phyloP scores from a whole-genome alignment of 2,113 vertebrate genomes.

The Perca fluviatilis region DNA sequence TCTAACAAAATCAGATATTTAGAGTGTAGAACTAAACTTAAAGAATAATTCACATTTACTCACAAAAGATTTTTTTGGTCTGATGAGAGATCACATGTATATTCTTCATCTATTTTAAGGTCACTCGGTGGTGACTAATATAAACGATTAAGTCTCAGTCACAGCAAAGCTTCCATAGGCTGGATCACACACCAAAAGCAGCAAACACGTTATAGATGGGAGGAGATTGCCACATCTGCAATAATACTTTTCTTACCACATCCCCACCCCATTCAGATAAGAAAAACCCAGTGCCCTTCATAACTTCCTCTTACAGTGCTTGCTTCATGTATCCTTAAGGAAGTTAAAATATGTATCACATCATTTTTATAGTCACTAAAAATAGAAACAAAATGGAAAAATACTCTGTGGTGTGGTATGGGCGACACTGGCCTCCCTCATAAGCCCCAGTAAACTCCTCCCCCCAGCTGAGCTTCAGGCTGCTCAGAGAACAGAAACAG shows the following conservation, averaged over 20 bases:
- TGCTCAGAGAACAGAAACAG: accelerated
- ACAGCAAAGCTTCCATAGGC: too few species aligned
- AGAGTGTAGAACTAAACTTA: neutral
- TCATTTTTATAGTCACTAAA: neutral
- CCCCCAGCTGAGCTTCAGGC: accelerated
- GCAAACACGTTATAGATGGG: neutral
- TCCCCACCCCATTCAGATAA: neutral
- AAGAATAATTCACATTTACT: neutral
- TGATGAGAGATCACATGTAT: neutral
- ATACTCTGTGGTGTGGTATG: neutral
- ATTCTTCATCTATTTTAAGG: neutral
- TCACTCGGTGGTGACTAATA: neutral
- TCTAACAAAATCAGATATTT: neutral
- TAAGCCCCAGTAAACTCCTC: neutral
- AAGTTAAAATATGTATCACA: neutral
- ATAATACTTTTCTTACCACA: neutral
- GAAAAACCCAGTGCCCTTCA: too few species aligned
- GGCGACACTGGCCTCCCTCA: neutral
- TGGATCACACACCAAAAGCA: neutral
- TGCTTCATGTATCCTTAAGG: neutral
- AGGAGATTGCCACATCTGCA: neutral
- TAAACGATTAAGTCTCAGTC: neutral
- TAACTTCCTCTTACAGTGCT: slow-evolving; percentile 6
- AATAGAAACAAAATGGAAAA: neutral
- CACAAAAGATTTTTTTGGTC: neutral